Evolutionary conservation across 2,113 vertebrate genomes (phyloP).

Genomic region (Nasalis larvatus): DNA sequence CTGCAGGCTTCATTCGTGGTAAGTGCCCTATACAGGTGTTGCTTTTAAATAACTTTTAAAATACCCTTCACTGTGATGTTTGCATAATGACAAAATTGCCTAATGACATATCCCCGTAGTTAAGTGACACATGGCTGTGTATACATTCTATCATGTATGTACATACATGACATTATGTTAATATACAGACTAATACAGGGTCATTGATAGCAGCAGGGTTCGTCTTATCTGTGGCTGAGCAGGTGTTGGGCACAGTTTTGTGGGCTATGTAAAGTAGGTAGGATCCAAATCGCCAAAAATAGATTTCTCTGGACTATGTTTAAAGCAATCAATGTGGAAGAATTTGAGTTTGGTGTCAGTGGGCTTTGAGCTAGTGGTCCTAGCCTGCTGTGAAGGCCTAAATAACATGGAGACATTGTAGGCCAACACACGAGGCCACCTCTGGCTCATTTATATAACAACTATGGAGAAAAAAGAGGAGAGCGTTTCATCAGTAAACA

Average conservation of each 20-base stretch:
- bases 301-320: neutral
- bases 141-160: neutral
- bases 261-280: neutral
- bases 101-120: neutral
- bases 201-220: neutral
- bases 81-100: neutral
- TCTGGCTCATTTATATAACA: neutral
- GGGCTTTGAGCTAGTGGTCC: neutral
- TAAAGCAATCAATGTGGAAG: neutral
- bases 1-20: neutral
- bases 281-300: neutral
- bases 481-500: neutral
- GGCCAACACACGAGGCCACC: neutral
- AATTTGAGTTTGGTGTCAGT: neutral
- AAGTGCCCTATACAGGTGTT: neutral
- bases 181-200: neutral
- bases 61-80: neutral
- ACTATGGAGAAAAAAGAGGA: neutral
- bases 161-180: no score
- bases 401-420: fast-evolving
- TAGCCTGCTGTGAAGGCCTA: neutral
- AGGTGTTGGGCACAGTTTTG: neutral
- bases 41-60: neutral
- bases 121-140: neutral
- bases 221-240: neutral